Base-by-base conservation (phyloP, 2,888 invertebrate genomes). In the Drosophila seclusa region DNA sequence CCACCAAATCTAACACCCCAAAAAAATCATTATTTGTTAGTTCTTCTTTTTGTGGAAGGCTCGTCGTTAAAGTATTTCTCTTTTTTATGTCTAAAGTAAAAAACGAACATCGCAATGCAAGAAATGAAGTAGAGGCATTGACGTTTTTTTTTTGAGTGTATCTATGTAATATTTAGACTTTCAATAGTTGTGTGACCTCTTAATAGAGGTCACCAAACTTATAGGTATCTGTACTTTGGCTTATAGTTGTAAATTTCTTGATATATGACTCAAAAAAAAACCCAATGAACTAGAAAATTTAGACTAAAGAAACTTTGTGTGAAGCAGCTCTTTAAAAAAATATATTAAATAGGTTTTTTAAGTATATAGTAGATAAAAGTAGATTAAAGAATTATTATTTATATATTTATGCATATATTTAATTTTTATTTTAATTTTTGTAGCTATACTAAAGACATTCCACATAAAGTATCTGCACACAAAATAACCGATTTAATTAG, bases 1-100 rank as follows among this genome's bases (percentile, higher is more conserved):
- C 80, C 83, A 73, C 86, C 77, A 78, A 76, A 82, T 82, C 80
- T 80, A 62, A 61, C 49, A 59, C 42, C 64, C 60, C 42, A 50
- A 49, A 42, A 24, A 40, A 21, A 27, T 52, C 18, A 55, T 40
- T 60, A 36, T 31, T 32, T 38, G 31, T 32, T 21, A 11, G 21
- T 50, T 24, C 8, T 10, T 8, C 16, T 11, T 40, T 34, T 61
- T 60, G 48, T 55, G 29, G 42, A 13, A 5, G 24, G 67, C 45
- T 45, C 24, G 58, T 72, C 68, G 73, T 74, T 85, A 74, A 87
- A 85, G 77, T 71, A 55, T 52, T 48, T 57, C 40, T 4, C 13
- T 55, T 58, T 68, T 55, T 50, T 63, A 59, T 63, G 63, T 38
- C 31, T 16, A 40, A 29, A 34, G 53, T 31, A 27, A 29, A 24